Evolutionary conservation across 2,113 vertebrate genomes (phyloP), one percentile per base, ranked within the genome.

Genomic region (Tiliqua scincoides): DNA sequence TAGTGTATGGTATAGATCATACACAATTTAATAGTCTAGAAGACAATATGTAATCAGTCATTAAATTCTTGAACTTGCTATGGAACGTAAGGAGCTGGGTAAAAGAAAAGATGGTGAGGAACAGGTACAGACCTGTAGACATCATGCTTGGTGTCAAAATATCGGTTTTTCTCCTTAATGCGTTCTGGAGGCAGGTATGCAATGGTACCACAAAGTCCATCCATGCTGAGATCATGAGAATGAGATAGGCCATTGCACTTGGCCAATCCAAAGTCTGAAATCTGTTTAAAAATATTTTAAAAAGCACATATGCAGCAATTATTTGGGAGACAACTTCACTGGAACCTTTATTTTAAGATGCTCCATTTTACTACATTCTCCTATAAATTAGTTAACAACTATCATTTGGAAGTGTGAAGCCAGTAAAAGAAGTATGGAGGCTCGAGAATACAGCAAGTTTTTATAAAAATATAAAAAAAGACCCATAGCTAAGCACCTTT

Each of bases 181-280:
- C 99, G 97, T 91, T 99, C 99, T 0, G 99, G 99, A 0, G 99
- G 98, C 52, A 99, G 97, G 90, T 99, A 99, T 1, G 98, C 99
- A 1, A 99, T 98, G 0, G 99, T 99, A 70, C 99, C 99, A 6
- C 98, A 99, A 90, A 99, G 97, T 17, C 98, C 99, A 0, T 99
- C 99, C 91, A 99, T 96, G 89, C 99, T 99, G 90, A 99, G 97
- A 93, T 99, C 98, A 5, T 99, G 98, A 0, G 97, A 96, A 92
- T 98, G 97, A 17, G 98, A 97, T 91, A 99, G 95, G 30, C 98
- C 98, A 27, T 98, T 98, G 97, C 98, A 99, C 77, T 98, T 97
- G n/a, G 99, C 98, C 91, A 99, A 96, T 68, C 99, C 99, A 77
- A 99, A 99, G 89, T 99, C 99, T 6, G 98, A 99, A 89, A 99